These are phyloP conservation scores for Fistularia tabacaria DNA, from an alignment of 2,797 vertebrate genomes.

Conservation along the genomic window DNA sequence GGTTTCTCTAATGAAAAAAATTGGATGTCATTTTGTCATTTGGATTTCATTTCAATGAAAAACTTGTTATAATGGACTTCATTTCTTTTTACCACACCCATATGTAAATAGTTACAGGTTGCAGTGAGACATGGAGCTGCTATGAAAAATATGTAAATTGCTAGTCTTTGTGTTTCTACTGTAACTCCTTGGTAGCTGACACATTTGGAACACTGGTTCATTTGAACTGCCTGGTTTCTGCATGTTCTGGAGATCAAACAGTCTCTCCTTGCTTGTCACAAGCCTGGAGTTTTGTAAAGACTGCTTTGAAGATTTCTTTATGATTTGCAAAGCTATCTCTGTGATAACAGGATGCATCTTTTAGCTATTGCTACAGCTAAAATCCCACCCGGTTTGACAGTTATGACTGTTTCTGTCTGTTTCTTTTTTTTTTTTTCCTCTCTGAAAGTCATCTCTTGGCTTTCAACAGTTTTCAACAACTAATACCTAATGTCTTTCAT, in stretches of 20 bases:
- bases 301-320: slow-evolving; percentile 52
- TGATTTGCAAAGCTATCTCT: slow-evolving; percentile 44
- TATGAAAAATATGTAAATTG: too few species aligned
- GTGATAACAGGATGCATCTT: slow-evolving; percentile 40
- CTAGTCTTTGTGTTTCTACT: slow-evolving; percentile 13
- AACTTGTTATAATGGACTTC: too few species aligned
- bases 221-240: slow-evolving; percentile 42
- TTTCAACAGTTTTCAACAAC: too few species aligned
- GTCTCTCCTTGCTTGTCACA: slow-evolving; percentile 21
- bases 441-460: too few species aligned
- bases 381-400: slow-evolving; percentile 2
- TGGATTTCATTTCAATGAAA: too few species aligned
- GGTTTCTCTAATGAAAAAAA: too few species aligned
- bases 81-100: too few species aligned
- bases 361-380: slow-evolving; percentile 29
- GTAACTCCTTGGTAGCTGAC: slow-evolving; percentile 15
- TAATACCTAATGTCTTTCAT: too few species aligned
- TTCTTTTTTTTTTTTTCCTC: too few species aligned
- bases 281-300: slow-evolving; percentile 27
- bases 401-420: too few species aligned
- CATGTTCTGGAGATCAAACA: slow-evolving; percentile 43
- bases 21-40: too few species aligned
- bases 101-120: not conserved
- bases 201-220: slow-evolving; percentile 30
- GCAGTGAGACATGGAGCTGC: not conserved